These are phyloP conservation scores for Aleiodes sp. DNA, from an alignment of 1,140 invertebrate species.

Conservation along the genomic window DNA sequence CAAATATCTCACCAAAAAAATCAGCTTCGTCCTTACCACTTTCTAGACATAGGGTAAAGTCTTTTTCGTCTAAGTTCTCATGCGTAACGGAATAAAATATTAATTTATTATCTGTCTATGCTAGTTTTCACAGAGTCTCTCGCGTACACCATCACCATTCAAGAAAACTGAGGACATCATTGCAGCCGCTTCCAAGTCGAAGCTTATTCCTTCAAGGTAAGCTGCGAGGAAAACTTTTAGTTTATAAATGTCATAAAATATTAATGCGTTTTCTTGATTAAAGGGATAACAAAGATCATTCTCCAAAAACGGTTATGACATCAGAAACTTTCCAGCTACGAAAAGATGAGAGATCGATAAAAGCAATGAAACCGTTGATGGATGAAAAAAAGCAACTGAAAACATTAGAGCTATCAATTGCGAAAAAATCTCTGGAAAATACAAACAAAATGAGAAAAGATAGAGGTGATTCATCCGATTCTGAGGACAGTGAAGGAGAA, in stretches of 20 bases:
- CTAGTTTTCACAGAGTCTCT: constrained; percentile 77
- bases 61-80: constrained; percentile 46
- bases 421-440: constrained; percentile 57
- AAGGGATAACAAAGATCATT: constrained; percentile 55
- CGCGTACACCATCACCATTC: constrained; percentile 82
- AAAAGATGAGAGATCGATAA: constrained; percentile 55
- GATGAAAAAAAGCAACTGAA: constrained; percentile 61
- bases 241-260: too few species aligned
- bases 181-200: constrained; percentile 54
- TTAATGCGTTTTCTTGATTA: constrained; percentile 33
- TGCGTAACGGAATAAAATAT: too few species aligned
- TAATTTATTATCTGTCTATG: constrained; percentile 41
- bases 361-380: constrained; percentile 40
- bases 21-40: constrained; percentile 53
- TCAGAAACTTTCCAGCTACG: constrained; percentile 57
- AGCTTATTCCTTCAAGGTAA: constrained; percentile 54
- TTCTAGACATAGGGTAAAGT: constrained; percentile 60
- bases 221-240: constrained; percentile 27
- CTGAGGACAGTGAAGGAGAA: constrained; percentile 64
- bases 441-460: constrained; percentile 61
- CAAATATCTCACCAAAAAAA: constrained; percentile 61
- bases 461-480: constrained; percentile 64
- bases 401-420: constrained; percentile 39
- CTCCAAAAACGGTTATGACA: constrained; percentile 50
- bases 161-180: constrained; percentile 80